Base-by-base conservation (phyloP, 2,113 vertebrate genomes). In the Psilopogon haemacephalus region DNA sequence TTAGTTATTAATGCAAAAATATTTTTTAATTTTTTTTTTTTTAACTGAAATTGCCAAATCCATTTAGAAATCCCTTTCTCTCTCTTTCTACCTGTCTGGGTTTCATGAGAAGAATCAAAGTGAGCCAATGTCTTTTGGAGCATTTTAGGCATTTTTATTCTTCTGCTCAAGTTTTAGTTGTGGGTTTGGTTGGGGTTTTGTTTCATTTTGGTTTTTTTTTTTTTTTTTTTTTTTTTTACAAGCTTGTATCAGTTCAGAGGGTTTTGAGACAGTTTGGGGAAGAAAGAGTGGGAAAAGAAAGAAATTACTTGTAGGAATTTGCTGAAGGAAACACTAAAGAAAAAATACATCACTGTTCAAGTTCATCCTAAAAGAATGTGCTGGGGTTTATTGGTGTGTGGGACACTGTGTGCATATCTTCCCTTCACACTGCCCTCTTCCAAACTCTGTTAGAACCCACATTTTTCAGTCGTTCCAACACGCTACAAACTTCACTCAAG, bases 401-500 rank as follows among this genome's bases (percentile, higher is more conserved):
- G 55, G 50, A 24, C 44, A 35, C 24, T 50, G 11, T 26, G 30
- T 62, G 44, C 23, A 26, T 33, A 12, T 0, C 86, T 59, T 71
- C 7, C 0, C 2, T 76, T 69, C 86, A 44, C 46, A 20, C 12
- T 11, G 38, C 11, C 7, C 13, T 93, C 42, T 83, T 77, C 71
- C 65, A 68, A 81, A 16, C 63, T 65, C 62, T 40, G 6, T 80
- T 85, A 73, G 60, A 33, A 50, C 35, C 13, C 52, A 32, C 24
- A 28, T 80, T 82, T 74, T 84, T 82, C 26, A 82, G 67, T 56
- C 23, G 15, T 79, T 55, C 33, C 74, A 59, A 32, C 23, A 88
- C 26, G 78, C 67, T 86, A 56, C 42, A 84, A 77, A 40, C 78
- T 89, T 91, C 35, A 48, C 20, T 40, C 73, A 26, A 93, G 54